phyloP scores from a whole-genome alignment of 2,888 invertebrate species.

The Apotomis turbidana region DNA sequence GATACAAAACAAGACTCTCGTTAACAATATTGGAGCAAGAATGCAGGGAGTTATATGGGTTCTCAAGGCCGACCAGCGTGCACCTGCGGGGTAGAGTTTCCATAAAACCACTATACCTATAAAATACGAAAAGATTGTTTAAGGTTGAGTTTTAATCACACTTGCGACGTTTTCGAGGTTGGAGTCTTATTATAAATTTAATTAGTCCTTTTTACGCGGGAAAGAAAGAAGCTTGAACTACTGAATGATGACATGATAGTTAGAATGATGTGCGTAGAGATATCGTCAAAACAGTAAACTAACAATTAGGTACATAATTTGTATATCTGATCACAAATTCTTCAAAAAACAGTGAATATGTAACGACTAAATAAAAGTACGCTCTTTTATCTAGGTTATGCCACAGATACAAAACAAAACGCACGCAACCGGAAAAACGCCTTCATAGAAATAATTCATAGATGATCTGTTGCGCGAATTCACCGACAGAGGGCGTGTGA shows the following conservation, averaged over 20 bases:
- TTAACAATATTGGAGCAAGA: slow-evolving; percentile 27
- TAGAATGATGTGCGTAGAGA: too few relatives aligned
- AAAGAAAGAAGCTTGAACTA: too few relatives aligned
- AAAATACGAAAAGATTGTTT: background rate
- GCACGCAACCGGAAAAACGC: slow-evolving; percentile 13
- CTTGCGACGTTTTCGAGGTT: background rate
- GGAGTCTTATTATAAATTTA: too few relatives aligned
- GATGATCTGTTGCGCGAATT: slow-evolving; percentile 56
- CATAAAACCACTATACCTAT: slow-evolving; percentile 23
- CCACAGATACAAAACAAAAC: slow-evolving; percentile 18
- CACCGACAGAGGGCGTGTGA: slow-evolving; percentile 61
- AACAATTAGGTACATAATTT: too few relatives aligned
- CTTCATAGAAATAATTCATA: slow-evolving; percentile 47
- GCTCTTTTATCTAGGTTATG: background rate
- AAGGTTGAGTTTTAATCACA: background rate
- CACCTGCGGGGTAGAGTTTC: slow-evolving; percentile 26
- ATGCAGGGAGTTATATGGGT: slow-evolving; percentile 28
- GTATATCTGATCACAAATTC: too few relatives aligned
- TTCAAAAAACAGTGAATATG: background rate
- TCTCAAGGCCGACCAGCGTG: slow-evolving; percentile 20
- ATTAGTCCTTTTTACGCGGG: too few relatives aligned
- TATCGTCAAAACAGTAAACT: too few relatives aligned
- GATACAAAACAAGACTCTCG: slow-evolving; percentile 24
- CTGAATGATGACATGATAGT: too few relatives aligned
- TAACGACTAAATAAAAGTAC: background rate